Evolutionary conservation across 2,797 vertebrate genomes (phyloP), one percentile per base, ranked within the genome.

Genomic region (Etheostoma nigrum): DNA sequence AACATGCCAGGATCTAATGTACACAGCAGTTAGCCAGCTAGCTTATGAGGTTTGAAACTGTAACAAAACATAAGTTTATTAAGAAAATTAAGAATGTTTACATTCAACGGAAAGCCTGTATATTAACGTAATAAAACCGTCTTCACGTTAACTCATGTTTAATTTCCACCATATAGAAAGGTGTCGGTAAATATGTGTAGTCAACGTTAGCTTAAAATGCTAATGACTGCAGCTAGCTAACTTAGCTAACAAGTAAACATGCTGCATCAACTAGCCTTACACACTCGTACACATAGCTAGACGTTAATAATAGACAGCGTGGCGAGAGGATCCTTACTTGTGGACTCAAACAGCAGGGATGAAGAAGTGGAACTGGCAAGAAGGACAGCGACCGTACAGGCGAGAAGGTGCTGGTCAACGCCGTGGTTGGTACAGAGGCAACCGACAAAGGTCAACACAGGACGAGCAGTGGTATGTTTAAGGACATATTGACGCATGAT

Each of bases 301-400:
- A 51, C 2, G 60, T 68, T 45, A 21, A 23, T 64, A 62, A 70
- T 21, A 45, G 59, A 77, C 47, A 51, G 6, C 13, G 40, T 19
- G 40, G 49, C 3, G 47, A 64, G 27, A 21, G 36, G 30, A 58
- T 1, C 7, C 18, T n/a, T 13, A 6, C 6, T 42, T 15, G 12
- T 16, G 27, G 6, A 27, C 11, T 0, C 12, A 18, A 49, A 12
- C 27, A 68, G 27, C 33, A 53, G 65, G 64, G 65, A 96, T 95
- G 95, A 94, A 90, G 75, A 94, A 81, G 67, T 90, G 91, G 82
- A 93, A 82, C 81, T 89, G 91, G 91, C 69, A 85, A 86, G 92
- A 90, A 62, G 76, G 87, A 27, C 81, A 89, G 84, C 42, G 91
- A 78, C 79, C 74, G 9, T 42, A 85, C 11, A 73, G 86, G 69